Conservation (phyloP, 1,140 invertebrate species). For the Atopsyche davidsoni region DNA sequence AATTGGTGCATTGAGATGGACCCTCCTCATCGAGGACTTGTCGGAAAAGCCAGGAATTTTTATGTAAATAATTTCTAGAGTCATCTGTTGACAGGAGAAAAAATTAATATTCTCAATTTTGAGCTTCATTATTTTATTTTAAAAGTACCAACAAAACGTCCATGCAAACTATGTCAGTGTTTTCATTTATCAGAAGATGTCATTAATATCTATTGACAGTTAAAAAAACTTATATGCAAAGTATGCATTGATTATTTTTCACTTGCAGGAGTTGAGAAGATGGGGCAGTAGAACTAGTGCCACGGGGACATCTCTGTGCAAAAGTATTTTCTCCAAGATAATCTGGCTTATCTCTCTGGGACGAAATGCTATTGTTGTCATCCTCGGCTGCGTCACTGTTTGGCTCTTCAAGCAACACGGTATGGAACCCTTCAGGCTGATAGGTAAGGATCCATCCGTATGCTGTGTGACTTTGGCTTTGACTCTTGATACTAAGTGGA, state of each 20-base stretch:
- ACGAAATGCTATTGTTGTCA: slow-evolving; percentile 53
- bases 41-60: too few species aligned
- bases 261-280: slow-evolving; percentile 24
- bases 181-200: too few species aligned
- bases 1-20: too few species aligned
- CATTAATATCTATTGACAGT: slow-evolving; percentile 1
- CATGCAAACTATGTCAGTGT: not conserved
- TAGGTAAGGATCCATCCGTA: slow-evolving; percentile 40
- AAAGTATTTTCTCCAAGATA: slow-evolving; percentile 36
- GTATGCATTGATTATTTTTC: slow-evolving; percentile 5
- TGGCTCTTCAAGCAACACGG: slow-evolving; percentile 38
- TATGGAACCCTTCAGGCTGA: slow-evolving; percentile 47
- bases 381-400: slow-evolving; percentile 45
- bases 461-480: not conserved
- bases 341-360: slow-evolving; percentile 47
- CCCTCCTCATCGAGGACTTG: too few species aligned
- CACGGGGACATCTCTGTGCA: slow-evolving; percentile 8
- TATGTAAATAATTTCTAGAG: too few species aligned
- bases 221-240: slow-evolving; percentile 9
- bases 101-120: too few species aligned
- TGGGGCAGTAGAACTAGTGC: slow-evolving; percentile 23
- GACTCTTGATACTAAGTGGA: not conserved
- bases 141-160: too few species aligned
- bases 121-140: too few species aligned
- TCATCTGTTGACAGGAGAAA: too few species aligned